phyloP scores from a whole-genome alignment of 1,140 invertebrate genomes.

The Myzus persicae region DNA sequence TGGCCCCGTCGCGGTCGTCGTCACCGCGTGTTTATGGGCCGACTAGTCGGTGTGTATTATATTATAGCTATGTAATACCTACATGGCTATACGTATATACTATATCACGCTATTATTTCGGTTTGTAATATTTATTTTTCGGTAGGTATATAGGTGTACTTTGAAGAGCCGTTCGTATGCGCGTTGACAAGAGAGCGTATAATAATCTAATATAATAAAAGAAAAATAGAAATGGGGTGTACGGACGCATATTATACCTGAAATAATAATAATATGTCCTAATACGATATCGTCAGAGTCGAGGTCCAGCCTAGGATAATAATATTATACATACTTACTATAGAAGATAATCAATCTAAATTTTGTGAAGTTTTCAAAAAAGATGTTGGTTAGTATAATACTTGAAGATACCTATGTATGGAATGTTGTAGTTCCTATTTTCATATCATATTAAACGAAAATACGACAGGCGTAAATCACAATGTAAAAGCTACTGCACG shows the following conservation, averaged over 20 bases:
- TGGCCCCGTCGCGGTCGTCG: conserved; percentile 5
- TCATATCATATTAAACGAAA: too few relatives aligned
- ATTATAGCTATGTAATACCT: not conserved
- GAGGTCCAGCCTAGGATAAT: too few relatives aligned
- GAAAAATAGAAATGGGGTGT: not conserved
- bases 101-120: not conserved
- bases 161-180: not conserved
- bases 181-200: not conserved
- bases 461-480: too few relatives aligned
- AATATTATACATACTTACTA: too few relatives aligned
- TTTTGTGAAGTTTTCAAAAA: too few relatives aligned
- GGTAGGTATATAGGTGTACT: not conserved
- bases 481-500: too few relatives aligned
- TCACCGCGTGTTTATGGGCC: conserved; percentile 25
- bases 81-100: not conserved
- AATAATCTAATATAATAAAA: not conserved
- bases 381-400: too few relatives aligned
- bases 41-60: not conserved
- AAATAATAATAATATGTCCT: too few relatives aligned
- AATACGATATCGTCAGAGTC: too few relatives aligned
- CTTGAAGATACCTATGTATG: too few relatives aligned
- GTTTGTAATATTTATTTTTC: not conserved
- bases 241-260: not conserved
- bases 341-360: too few relatives aligned
- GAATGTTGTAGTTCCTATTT: not conserved